Conservation (phyloP, 2,888 invertebrate species). For the Axea sp. region DNA sequence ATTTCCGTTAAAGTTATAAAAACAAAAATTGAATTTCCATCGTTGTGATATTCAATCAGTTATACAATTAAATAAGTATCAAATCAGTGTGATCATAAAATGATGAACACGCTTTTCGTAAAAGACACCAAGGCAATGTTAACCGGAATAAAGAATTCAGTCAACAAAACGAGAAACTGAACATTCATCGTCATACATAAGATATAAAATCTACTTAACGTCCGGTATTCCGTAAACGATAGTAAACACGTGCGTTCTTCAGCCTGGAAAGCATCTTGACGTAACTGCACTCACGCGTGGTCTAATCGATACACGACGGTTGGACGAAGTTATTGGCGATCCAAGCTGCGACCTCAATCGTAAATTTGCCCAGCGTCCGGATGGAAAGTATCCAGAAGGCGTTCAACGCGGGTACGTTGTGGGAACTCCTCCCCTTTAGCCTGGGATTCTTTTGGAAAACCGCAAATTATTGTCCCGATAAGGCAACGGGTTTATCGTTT, state of each 20-base stretch:
- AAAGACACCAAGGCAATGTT: too few species aligned
- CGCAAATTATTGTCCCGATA: conserved; percentile 60
- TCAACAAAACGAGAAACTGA: conserved; percentile 6
- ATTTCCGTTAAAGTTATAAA: too few species aligned
- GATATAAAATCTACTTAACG: conserved; percentile 19
- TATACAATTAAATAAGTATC: too few species aligned
- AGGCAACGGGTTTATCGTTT: conserved; percentile 56
- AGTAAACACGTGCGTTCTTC: conserved; percentile 30
- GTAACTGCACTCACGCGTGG: conserved; percentile 7
- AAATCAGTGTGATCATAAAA: too few species aligned
- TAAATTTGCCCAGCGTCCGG: conserved; percentile 70
- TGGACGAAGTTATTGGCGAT: conserved; percentile 64
- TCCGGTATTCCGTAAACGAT: conserved; percentile 14
- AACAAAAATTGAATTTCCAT: too few species aligned
- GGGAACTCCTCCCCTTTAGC: conserved; percentile 2
- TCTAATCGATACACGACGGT: conserved; percentile 63
- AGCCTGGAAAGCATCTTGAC: conserved; percentile 1
- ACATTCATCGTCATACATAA: conserved; percentile 4
- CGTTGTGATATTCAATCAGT: too few species aligned
- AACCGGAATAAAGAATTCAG: too few species aligned
- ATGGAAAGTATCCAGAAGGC: conserved; percentile 64
- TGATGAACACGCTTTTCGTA: too few species aligned
- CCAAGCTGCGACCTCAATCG: conserved; percentile 74
- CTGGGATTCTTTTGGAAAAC: conserved; percentile 50
- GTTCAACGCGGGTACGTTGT: conserved; percentile 15